Conservation (phyloP, 2,888 invertebrate genomes). For the Nasonia oneida region DNA sequence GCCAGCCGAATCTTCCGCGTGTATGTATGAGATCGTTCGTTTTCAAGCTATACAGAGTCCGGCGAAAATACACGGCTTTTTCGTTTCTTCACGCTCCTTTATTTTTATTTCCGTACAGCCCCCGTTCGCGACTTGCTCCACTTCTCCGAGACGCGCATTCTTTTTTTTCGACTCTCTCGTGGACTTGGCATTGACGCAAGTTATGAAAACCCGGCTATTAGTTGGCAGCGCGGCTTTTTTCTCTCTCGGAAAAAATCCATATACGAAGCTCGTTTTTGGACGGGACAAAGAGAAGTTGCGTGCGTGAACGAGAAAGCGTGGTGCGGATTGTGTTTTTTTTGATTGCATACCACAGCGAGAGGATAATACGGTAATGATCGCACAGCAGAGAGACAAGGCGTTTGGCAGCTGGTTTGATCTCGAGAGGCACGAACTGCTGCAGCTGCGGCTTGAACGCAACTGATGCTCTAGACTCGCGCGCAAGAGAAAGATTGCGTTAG, state of each 20-base stretch:
- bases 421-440: background rate
- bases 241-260: conserved; percentile 27
- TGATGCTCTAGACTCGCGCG: background rate
- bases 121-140: conserved; percentile 12
- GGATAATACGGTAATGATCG: too few species aligned
- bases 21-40: too few species aligned
- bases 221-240: conserved; percentile 28
- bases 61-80: background rate
- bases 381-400: too few species aligned
- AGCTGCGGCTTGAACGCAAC: background rate
- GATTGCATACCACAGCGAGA: background rate
- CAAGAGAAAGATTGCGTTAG: background rate
- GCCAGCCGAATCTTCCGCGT: too few species aligned
- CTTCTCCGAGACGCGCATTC: background rate
- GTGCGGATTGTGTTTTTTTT: background rate
- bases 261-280: background rate
- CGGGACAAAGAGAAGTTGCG: too few species aligned
- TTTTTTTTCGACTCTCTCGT: conserved; percentile 14
- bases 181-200: conserved; percentile 35
- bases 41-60: too few species aligned
- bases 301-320: background rate
- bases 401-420: background rate
- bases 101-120: background rate
- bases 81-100: conserved; percentile 4
- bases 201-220: conserved; percentile 12